Percentiles rank a stretch among this genome's conserved stretches.
Evolutionary conservation across 2,113 vertebrate genomes (phyloP).

Genomic region (Ceyx margarethae): DNA sequence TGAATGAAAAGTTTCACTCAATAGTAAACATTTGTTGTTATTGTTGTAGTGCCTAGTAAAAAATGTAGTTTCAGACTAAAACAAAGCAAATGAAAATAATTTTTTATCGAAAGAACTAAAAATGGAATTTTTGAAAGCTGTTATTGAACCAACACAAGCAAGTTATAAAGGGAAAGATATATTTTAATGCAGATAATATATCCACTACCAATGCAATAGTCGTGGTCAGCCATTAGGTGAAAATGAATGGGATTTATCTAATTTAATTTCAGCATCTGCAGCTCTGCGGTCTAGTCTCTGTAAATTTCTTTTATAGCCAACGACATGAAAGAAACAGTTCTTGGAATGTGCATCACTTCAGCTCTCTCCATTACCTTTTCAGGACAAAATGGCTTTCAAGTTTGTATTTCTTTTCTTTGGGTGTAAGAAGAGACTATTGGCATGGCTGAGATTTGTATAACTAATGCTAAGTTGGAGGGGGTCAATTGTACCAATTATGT

Average conservation of each 20-base stretch:
- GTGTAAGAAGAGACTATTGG: neutral
- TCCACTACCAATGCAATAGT: neutral
- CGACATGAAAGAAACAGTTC: neutral
- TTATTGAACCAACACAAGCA: slow-evolving; percentile 33
- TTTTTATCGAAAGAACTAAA: slow-evolving; percentile 23
- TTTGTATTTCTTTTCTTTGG: neutral
- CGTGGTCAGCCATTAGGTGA: neutral
- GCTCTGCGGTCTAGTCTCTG: neutral
- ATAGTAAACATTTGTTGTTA: slow-evolving; percentile 48
- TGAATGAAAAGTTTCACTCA: slow-evolving; percentile 42
- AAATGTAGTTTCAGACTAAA: slow-evolving; percentile 21
- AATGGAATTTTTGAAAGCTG: slow-evolving; percentile 20
- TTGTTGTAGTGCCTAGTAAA: slow-evolving; percentile 26
- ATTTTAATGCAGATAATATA: neutral
- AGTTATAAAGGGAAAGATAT: neutral
- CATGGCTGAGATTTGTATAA: neutral
- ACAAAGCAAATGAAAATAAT: slow-evolving; percentile 26
- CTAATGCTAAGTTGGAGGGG: fast-evolving
- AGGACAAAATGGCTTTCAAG: neutral
- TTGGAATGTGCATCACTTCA: fast-evolving
- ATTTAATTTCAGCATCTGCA: neutral
- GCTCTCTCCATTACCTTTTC: neutral
- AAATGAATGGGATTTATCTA: neutral
- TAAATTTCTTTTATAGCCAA: neutral
- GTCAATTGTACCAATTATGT: neutral